These are phyloP conservation scores for Drosophila jambulina DNA, from an alignment of 1,140 invertebrate genomes.

Conservation along the genomic window DNA sequence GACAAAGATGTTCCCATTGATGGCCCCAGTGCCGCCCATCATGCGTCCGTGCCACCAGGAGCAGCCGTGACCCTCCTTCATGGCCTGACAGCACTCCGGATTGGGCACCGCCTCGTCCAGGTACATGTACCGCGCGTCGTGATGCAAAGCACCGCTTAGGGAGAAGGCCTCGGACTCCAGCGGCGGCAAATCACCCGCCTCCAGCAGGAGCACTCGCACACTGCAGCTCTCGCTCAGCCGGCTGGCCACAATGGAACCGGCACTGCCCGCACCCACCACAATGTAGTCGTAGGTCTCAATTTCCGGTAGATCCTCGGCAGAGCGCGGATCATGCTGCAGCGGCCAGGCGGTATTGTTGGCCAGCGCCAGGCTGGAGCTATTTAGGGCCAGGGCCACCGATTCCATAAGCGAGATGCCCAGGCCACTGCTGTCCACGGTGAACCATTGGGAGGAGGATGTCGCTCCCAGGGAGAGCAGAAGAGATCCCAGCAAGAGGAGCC, in stretches of 20 bases:
- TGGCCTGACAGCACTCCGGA: slow-evolving; percentile 67
- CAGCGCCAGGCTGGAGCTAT: slow-evolving; percentile 86
- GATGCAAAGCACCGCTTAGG: slow-evolving; percentile 53
- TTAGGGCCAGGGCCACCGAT: slow-evolving; percentile 85
- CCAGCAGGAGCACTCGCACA: slow-evolving; percentile 84
- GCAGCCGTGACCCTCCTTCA: slow-evolving; percentile 85
- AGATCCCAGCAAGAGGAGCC: neutral
- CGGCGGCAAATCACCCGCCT: slow-evolving; percentile 65
- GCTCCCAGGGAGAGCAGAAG: neutral
- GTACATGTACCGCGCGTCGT: slow-evolving; percentile 60
- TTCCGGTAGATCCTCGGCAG: slow-evolving; percentile 59
- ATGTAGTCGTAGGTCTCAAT: slow-evolving; percentile 86
- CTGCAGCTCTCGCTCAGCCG: slow-evolving; percentile 64
- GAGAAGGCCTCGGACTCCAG: slow-evolving; percentile 59
- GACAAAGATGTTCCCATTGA: slow-evolving; percentile 91
- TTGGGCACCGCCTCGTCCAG: slow-evolving; percentile 58
- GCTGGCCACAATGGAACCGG: slow-evolving; percentile 87
- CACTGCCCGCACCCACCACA: slow-evolving; percentile 87
- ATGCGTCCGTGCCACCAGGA: slow-evolving; percentile 88
- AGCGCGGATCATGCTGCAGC: slow-evolving; percentile 83
- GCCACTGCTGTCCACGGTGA: slow-evolving; percentile 53
- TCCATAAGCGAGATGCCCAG: slow-evolving; percentile 86
- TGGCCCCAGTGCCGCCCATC: slow-evolving; percentile 88
- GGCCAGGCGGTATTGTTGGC: slow-evolving; percentile 86
- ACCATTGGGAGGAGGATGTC: neutral